Conservation (phyloP, 1,140 invertebrate species). For the Yoshiicerus persimilis region DNA sequence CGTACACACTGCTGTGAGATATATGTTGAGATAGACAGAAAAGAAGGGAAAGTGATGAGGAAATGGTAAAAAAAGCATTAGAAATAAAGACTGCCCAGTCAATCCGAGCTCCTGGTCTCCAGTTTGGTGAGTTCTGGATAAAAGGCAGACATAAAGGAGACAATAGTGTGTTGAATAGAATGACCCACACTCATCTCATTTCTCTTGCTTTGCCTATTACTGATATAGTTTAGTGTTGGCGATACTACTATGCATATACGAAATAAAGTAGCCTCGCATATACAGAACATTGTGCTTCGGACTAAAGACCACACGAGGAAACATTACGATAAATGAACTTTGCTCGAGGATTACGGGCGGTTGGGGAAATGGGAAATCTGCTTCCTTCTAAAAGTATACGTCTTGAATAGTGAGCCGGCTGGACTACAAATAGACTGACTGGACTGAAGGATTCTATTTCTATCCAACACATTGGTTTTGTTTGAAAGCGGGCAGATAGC, state of each 20-base stretch:
- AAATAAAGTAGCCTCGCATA: background rate
- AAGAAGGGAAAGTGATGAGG: background rate
- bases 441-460: background rate
- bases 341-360: slow-evolving; percentile 6
- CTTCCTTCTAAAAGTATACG: background rate
- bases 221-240: background rate
- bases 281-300: background rate
- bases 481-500: background rate
- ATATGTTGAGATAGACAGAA: background rate
- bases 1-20: background rate
- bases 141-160: slow-evolving; percentile 13
- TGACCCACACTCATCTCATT: slow-evolving; percentile 25
- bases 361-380: slow-evolving; percentile 15
- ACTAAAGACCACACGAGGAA: slow-evolving; percentile 21
- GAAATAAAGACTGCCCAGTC: background rate
- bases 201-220: background rate
- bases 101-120: background rate
- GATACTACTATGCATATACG: background rate
- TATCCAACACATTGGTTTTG: background rate
- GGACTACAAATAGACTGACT: background rate
- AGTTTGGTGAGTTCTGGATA: background rate
- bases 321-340: slow-evolving; percentile 31
- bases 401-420: background rate
- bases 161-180: slow-evolving; percentile 23
- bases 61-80: background rate